Evolutionary conservation across 1,140 invertebrate genomes (phyloP).

Genomic region (Nomia melanderi): DNA sequence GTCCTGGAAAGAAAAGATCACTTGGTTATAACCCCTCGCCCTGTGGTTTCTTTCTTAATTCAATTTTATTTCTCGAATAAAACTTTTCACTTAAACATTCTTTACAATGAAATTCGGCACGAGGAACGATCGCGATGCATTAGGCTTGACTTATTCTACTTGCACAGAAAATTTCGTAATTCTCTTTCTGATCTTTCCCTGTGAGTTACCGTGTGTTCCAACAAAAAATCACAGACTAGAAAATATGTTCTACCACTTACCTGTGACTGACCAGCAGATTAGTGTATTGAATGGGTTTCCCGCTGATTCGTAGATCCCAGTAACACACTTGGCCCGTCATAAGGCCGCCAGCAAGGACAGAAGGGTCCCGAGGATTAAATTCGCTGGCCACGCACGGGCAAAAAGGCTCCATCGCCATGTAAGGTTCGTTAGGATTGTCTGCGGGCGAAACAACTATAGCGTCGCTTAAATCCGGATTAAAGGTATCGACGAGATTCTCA

Average conservation of each 20-base stretch:
- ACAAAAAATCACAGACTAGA: no score
- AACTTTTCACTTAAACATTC: no score
- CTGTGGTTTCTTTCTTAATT: no score
- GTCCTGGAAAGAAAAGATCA: constrained; percentile 79
- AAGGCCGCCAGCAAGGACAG: constrained; percentile 93
- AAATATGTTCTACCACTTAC: constrained; percentile 42
- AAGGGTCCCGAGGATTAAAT: constrained; percentile 94
- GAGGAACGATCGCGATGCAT: no score
- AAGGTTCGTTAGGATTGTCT: constrained; percentile 94
- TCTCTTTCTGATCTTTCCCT: no score
- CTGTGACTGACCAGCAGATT: constrained; percentile 72
- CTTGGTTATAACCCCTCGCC: background rate
- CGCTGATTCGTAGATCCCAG: constrained; percentile 90
- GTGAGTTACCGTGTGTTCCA: no score
- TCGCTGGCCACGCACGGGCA: constrained; percentile 90
- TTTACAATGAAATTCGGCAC: no score
- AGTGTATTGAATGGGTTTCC: constrained; percentile 82
- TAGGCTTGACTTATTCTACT: no score
- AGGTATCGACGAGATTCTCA: background rate
- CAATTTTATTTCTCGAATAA: no score
- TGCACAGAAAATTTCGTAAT: no score
- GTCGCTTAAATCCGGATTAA: constrained; percentile 29
- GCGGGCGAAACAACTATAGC: constrained; percentile 41
- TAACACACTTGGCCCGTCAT: constrained; percentile 92
- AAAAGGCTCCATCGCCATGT: constrained; percentile 87